Base-by-base conservation (phyloP, 2,797 vertebrate species). In the Chaetodon trifasciatus region DNA sequence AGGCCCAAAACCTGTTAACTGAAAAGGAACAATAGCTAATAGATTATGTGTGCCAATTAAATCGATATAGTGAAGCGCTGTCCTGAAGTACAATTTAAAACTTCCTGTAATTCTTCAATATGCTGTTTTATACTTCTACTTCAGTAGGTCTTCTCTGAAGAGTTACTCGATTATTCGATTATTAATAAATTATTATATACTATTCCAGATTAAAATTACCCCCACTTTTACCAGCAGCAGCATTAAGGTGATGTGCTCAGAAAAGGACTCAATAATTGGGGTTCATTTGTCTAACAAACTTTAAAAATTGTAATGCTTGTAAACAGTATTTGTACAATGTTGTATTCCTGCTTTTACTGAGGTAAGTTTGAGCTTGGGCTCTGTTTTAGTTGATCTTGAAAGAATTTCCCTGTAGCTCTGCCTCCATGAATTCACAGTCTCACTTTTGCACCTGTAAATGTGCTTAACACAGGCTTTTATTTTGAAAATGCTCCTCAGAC, bases 401-500 rank as follows among this genome's bases (percentile, higher is more conserved):
- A 49, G 5, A 23, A 42, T 42, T 19, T 24, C 8, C 19, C 11
- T 37, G 3, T 32, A 4, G 23, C 19, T 39, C 24, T 12, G 8
- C 46, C 12, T 9, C 9, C 8, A 9, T 35, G 23, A 16, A 6
- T 46, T 7, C 4, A 9, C 35, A 19, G 21, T 19, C 46, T 44
- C 8, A 10, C n/a, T 13, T 9, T 6, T 52, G 37, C 8, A 50
- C 16, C 42, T 44, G 42, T 44, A 19, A 47, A 6, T 15, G 6
- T 8, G 5, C 1, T 0, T 2, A 23, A 32, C 9, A 9, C 9
- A 13, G 2, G 0, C 0, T 67, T 74, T 87, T 86, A 77, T 80
- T 88, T 88, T 82, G 88, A 82, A 89, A 81, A 21, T 17, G 0
- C 16, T 13, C 0, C 11, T 7, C 28, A 1, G 67, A 50, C 12